Base-by-base conservation (phyloP, 2,797 vertebrate genomes). In the Lepidocolaptes lacrymiger region DNA sequence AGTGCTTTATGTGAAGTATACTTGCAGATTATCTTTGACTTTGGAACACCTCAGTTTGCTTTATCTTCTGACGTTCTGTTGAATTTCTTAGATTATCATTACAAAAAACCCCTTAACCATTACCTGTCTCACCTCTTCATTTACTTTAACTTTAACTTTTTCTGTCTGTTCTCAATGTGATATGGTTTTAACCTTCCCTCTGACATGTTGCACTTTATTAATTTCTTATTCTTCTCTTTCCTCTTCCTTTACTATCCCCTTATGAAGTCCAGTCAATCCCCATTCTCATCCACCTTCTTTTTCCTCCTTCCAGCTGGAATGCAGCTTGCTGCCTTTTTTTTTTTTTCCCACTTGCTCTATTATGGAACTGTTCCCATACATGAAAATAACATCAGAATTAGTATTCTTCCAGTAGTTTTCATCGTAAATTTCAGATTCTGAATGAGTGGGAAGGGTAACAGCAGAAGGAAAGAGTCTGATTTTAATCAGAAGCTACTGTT, bases 361-460 rank as follows among this genome's bases (percentile, higher is more conserved):
- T 93, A 94, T 95, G 64, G 82, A 96, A 85, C 56, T 81, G 81
- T 94, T 94, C 88, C 75, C 75, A 91, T 32, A 14, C 68, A 91
- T 67, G 85, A 95, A 95, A 95, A 96, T 94, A 95, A 91, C 63
- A 83, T 75, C 83, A 75, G 83, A 93, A 36, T 80, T 59, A 77
- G 74, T 89, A 90, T 82, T 88, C 88, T 93, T 92, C 80, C 94
- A 96, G 89, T 56, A 95, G 95, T 96, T 95, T 95, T 96, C 83
- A 68, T 90, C 74, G 88, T 89, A 77, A 85, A 93, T 95, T 94
- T 96, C 80, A 91, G 67, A 91, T 85, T 93, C 71, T 23, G 52
- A 84, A 68, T 68, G 91, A 96, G 95, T 95, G 80, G 94, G 95
- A 95, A 94, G 85, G 30, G 67, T 86, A 95, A 77, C 85, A 91